These are phyloP conservation scores for Galerucella nymphaeae DNA, from an alignment of 2,888 invertebrate species.

Conservation along the genomic window DNA sequence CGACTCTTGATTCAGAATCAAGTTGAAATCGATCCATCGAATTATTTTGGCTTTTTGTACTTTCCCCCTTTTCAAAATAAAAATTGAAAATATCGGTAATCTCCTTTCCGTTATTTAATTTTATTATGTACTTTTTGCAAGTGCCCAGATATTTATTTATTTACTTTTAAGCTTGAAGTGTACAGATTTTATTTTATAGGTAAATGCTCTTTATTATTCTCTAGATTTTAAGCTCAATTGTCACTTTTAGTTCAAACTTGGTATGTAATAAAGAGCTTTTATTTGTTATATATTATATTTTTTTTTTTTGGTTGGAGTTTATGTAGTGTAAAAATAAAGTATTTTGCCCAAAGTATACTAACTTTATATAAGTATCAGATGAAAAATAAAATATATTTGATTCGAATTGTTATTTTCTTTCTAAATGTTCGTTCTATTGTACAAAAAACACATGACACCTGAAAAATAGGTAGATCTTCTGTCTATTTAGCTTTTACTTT, in stretches of 20 bases:
- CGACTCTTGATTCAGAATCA: constrained; percentile 43
- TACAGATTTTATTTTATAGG: constrained; percentile 52
- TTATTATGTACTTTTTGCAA: constrained; percentile 54
- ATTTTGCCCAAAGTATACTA: constrained; percentile 61
- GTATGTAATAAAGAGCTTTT: constrained; percentile 55
- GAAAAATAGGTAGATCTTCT: too few relatives aligned
- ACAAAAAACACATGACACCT: too few relatives aligned
- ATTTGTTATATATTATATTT: constrained; percentile 51
- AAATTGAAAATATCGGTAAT: constrained; percentile 33
- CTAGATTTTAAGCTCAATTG: constrained; percentile 47
- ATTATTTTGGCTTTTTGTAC: constrained; percentile 37
- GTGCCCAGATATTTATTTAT: constrained; percentile 56
- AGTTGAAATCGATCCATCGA: constrained; percentile 41
- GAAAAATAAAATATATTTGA: constrained; percentile 53
- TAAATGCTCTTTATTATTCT: constrained; percentile 53
- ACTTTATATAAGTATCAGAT: constrained; percentile 51
- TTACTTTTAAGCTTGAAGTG: constrained; percentile 53
- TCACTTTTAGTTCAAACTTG: constrained; percentile 43
- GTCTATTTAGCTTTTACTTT: too few relatives aligned
- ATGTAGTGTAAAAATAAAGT: constrained; percentile 54
- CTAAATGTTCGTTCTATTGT: background rate
- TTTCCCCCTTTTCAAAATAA: constrained; percentile 20
- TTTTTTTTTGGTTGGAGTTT: constrained; percentile 58
- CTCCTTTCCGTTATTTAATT: constrained; percentile 36
- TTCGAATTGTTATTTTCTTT: constrained; percentile 41